Evolutionary conservation across 2,888 invertebrate species (phyloP), one percentile per base, ranked within the genome.

Genomic region (Kuschelorhynchus macadamiae): DNA sequence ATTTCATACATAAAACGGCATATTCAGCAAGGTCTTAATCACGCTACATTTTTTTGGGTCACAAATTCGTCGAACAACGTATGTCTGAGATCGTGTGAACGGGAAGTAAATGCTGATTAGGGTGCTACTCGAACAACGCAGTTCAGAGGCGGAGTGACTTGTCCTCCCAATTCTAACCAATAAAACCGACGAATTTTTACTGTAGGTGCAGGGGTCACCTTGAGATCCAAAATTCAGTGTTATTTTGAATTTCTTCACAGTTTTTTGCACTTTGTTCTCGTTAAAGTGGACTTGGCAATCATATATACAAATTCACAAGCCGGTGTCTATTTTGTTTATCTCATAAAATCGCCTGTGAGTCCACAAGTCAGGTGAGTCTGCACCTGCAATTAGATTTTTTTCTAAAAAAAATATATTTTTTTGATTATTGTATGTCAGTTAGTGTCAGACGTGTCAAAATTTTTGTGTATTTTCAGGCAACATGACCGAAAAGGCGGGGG

Each of bases 401-500:
- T 5, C 32, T 1, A 52, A 39, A 49, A 36, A 18, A 25, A 16
- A 25, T 1, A 12, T n/a, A 36, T 36, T 14, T 21, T 60, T 39
- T 3, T n/a, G 18, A 20, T 39, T 49, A 32, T 11, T 3, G n/a
- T 3, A 3, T 11, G n/a, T n/a, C 9, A 25, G 9, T 21, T 14
- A 47, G 47, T 59, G 59, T 59, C 59, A 49, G 16, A 11, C 20
- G 47, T 39, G 30, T 49, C 42, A 59, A 56, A 65, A 59, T 65
- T 57, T 20, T 32, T 16, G 18, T 64, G 33, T 32, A 14, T 72
- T 76, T 72, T 71, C 68, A 73, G 74, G 62, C 66, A 78, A 74
- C 47, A 83, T 83, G 79, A 85, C 85, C 63, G 86, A 85, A 70
- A 77, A 80, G 72, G 77, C 82, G 16, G 83, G 84, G 20, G 84